Base-by-base conservation (phyloP, 2,113 vertebrate genomes). In the Seriola quinqueradiata region DNA sequence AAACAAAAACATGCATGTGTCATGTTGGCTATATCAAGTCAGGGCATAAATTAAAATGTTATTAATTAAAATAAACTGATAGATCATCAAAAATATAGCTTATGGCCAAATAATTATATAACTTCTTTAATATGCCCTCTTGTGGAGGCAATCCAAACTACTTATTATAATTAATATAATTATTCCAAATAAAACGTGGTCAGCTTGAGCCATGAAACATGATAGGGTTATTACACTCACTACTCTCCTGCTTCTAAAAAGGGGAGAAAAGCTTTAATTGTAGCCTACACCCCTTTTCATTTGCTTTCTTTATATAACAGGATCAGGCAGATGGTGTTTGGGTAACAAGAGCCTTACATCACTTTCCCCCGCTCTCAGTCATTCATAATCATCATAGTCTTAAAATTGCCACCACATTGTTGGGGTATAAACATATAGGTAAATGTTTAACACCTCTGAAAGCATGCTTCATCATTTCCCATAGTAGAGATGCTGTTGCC, bases 281-380 rank as follows among this genome's bases (percentile, higher is more conserved):
- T 80, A 42, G 40, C 40, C 8, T 42, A 61, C 80, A 55, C 73
- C 78, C 70, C 19, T 89, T 28, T 79, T 72, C 76, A 71, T 77
- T 83, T 60, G 72, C 77, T 89, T 82, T 83, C 71, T 93, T 94
- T 95, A 94, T 85, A 71, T 91, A 95, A 92, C 89, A 85, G 89
- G 89, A 93, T 93, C 85, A 72, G 85, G 77, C 91, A 93, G 92
- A 94, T 94, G 90, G 91, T 85, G 90, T 92, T 89, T 86, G 88
- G 85, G 81, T 88, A 89, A 93, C 87, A 81, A 72, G 75, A 81
- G 80, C 83, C 82, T 93, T 89, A 83, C 90, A 90, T 92, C 89
- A 92, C 90, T 86, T 79, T 75, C 67, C 61, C 84, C 71, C 28
- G 23, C 48, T 83, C 64, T 59, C 69, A 68, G 17, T 83, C 64